These are phyloP conservation scores for Parambassis ranga DNA, from an alignment of 2,797 vertebrate genomes.

Conservation along the genomic window DNA sequence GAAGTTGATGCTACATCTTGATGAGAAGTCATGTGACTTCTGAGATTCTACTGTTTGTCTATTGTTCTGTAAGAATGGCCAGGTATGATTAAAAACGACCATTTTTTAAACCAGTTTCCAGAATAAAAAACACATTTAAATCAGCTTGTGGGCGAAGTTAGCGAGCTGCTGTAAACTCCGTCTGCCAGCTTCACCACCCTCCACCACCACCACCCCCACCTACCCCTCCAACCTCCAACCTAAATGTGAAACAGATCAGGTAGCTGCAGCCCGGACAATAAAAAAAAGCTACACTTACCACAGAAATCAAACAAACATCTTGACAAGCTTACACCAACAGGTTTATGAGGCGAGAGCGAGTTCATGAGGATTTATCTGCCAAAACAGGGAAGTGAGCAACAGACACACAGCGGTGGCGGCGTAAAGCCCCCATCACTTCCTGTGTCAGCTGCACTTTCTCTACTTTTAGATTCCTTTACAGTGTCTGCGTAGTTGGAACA, in stretches of 20 bases:
- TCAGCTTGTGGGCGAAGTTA: background rate
- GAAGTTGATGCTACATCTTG: conserved; percentile 5
- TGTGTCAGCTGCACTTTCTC: conserved; percentile 56
- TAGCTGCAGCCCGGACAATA: conserved; percentile 24
- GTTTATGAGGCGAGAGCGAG: conserved; percentile 37
- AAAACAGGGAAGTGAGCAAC: conserved; percentile 75
- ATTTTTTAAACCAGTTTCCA: too few species aligned
- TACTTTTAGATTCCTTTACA: conserved; percentile 60
- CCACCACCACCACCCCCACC: too few species aligned
- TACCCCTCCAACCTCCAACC: too few species aligned
- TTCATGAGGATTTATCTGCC: conserved; percentile 33
- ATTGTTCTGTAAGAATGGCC: background rate
- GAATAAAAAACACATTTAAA: background rate
- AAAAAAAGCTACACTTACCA: conserved; percentile 68
- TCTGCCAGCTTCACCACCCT: background rate
- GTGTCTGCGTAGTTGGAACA: conserved; percentile 61
- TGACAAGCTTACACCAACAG: conserved; percentile 31
- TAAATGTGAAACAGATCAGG: conserved; percentile 33
- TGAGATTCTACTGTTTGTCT: too few species aligned
- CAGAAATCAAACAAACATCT: conserved; percentile 56
- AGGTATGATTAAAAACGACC: too few species aligned
- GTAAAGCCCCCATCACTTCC: conserved; percentile 77
- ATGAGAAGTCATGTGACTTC: conserved; percentile 52
- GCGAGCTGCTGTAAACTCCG: conserved; percentile 1
- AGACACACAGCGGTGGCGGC: conserved; percentile 30